phyloP scores from a whole-genome alignment of 2,888 invertebrate genomes.

The Metopia argyrocephala region DNA sequence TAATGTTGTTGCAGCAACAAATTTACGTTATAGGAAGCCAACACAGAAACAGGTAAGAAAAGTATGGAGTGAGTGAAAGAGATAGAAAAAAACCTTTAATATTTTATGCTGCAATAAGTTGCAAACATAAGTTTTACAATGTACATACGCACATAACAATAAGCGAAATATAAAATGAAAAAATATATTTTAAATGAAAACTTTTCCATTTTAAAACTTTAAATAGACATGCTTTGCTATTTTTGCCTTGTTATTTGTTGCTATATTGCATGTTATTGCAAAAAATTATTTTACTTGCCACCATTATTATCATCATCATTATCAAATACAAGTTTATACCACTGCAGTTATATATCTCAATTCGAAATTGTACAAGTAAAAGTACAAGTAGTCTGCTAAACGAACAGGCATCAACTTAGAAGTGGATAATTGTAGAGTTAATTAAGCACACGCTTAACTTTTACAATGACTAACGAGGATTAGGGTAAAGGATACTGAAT shows the following conservation, averaged over 20 bases:
- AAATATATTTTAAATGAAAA: slow-evolving; percentile 7
- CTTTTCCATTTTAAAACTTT: slow-evolving; percentile 53
- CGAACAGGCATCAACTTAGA: slow-evolving; percentile 28
- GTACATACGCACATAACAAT: slow-evolving; percentile 17
- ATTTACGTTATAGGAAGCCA: background rate
- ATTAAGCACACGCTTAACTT: slow-evolving; percentile 53
- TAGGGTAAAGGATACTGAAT: background rate
- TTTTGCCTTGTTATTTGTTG: background rate
- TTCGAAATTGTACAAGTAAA: background rate
- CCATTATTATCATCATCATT: slow-evolving; percentile 11
- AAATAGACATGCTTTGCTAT: slow-evolving; percentile 40
- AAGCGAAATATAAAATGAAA: slow-evolving; percentile 17
- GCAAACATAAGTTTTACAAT: slow-evolving; percentile 31
- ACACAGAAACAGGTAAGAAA: background rate
- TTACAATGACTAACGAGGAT: slow-evolving; percentile 32
- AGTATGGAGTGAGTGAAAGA: background rate
- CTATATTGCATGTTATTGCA: background rate
- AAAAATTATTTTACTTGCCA: slow-evolving; percentile 15
- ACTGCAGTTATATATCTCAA: slow-evolving; percentile 34
- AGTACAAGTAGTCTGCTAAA: slow-evolving; percentile 2
- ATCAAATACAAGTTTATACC: slow-evolving; percentile 33
- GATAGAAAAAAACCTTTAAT: background rate
- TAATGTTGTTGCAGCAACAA: slow-evolving; percentile 10
- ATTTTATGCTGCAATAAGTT: slow-evolving; percentile 32
- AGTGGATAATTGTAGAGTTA: slow-evolving; percentile 56